Conservation (phyloP, 2,113 vertebrate genomes). For the Xiphophorus hellerii region DNA sequence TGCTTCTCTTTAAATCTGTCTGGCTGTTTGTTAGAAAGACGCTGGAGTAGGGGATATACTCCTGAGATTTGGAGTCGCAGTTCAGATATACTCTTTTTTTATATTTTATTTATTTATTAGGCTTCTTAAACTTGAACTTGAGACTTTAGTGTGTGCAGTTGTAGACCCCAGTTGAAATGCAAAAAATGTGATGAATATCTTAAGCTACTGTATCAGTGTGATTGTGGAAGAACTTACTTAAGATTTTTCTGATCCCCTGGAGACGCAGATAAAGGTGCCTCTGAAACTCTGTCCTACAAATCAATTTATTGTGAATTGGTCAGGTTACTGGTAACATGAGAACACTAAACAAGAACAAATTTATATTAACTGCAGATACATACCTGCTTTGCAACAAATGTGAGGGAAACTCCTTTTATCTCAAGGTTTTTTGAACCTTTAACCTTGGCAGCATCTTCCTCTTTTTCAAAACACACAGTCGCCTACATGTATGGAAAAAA, state of each 20-base stretch:
- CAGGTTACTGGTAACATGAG: background rate
- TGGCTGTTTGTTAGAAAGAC: too few relatives aligned
- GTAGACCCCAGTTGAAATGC: background rate
- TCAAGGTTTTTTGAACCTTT: background rate
- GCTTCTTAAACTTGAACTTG: too few relatives aligned
- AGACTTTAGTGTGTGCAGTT: background rate
- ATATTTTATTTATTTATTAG: too few relatives aligned
- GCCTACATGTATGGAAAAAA: background rate
- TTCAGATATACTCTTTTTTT: too few relatives aligned
- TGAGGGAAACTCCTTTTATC: background rate
- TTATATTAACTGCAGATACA: background rate
- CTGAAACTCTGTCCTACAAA: background rate
- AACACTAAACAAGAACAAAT: background rate
- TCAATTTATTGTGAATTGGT: background rate
- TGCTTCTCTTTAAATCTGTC: too few relatives aligned
- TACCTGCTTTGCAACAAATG: background rate
- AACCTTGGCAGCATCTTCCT: background rate
- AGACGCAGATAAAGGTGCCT: background rate
- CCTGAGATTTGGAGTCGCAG: too few relatives aligned
- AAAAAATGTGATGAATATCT: background rate
- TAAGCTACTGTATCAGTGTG: background rate
- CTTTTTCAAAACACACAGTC: background rate
- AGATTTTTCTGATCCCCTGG: background rate
- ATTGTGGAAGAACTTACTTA: background rate
- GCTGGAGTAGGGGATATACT: too few relatives aligned